Percentiles rank a stretch among this genome's conserved stretches.
Conservation (phyloP, 2,888 invertebrate genomes). For the Caenorhabditis macrosperma region DNA sequence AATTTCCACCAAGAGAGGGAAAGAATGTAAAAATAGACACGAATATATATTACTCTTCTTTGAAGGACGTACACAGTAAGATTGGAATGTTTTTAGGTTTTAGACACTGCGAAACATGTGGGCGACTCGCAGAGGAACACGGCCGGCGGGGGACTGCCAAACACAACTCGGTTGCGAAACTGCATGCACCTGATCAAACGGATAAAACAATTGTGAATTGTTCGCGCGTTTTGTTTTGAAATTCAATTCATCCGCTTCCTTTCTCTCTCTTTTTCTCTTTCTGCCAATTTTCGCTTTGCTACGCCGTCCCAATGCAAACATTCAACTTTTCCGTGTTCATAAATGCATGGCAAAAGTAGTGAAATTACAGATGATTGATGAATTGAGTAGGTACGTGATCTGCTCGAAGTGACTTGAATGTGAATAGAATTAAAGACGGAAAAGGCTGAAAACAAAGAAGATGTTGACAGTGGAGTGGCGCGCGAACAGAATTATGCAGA, state of each 20-base stretch:
- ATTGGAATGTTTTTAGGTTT: background rate
- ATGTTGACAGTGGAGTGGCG: conserved; percentile 6
- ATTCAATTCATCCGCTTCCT: conserved; percentile 6
- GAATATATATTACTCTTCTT: background rate
- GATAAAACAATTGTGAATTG: conserved; percentile 53
- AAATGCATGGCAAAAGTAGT: conserved; percentile 5
- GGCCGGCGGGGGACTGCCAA: conserved; percentile 8
- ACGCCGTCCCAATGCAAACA: conserved; percentile 22
- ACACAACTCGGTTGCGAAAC: conserved; percentile 44
- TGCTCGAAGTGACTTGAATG: background rate
- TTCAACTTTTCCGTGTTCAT: conserved; percentile 41
- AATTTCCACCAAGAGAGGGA: conserved; percentile 6
- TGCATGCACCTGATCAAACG: conserved; percentile 56
- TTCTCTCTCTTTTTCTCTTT: background rate
- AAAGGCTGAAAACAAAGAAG: conserved; percentile 15
- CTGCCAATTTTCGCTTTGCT: background rate
- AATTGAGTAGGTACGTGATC: conserved; percentile 9
- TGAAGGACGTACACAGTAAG: conserved; percentile 2
- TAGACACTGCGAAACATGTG: background rate
- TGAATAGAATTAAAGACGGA: background rate
- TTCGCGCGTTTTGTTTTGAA: conserved; percentile 20
- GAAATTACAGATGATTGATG: conserved; percentile 25
- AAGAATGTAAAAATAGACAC: conserved; percentile 31
- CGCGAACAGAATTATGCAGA: background rate
- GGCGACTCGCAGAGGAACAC: background rate